phyloP scores from a whole-genome alignment of 2,888 invertebrate genomes.

The Drosophila rellima region DNA sequence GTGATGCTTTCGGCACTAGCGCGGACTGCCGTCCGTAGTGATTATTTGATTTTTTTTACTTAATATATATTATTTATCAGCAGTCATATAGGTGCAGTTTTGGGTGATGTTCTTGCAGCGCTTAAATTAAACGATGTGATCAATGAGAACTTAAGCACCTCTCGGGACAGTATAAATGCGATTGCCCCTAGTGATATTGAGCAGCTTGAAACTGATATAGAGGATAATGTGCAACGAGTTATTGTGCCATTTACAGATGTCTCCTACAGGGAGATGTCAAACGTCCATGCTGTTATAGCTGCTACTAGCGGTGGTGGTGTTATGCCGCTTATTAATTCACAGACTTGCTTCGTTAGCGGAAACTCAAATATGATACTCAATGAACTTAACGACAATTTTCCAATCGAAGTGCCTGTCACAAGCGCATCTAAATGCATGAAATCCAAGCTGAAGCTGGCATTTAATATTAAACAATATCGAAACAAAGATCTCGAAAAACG shows the following conservation, averaged over 20 bases:
- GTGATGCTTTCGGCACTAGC: too few relatives aligned
- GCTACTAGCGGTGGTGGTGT: constrained; percentile 5
- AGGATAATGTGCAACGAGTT: constrained; percentile 79
- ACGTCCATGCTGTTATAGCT: constrained; percentile 6
- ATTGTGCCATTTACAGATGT: constrained; percentile 83
- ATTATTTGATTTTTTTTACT: too few relatives aligned
- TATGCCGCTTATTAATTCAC: constrained; percentile 73
- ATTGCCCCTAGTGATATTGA: constrained; percentile 85
- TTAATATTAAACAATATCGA: constrained; percentile 65
- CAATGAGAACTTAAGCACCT: constrained; percentile 80
- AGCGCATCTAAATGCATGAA: constrained; percentile 34
- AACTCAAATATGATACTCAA: constrained; percentile 85
- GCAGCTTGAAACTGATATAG: constrained; percentile 84
- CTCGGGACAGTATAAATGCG: constrained; percentile 85
- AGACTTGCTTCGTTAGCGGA: constrained; percentile 83
- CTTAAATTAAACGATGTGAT: constrained; percentile 58
- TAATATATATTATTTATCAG: neutral
- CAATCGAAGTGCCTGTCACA: constrained; percentile 29
- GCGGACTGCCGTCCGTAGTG: too few relatives aligned
- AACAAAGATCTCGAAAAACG: constrained; percentile 85
- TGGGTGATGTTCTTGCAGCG: constrained; percentile 57
- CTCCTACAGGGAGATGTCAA: constrained; percentile 60
- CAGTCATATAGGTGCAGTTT: constrained; percentile 47
- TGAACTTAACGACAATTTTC: constrained; percentile 84
- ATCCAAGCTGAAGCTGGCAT: constrained; percentile 36